Percentiles rank a stretch among this genome's conserved stretches.
Conservation (phyloP, 2,888 invertebrate genomes). For the Mallateleia sp. region DNA sequence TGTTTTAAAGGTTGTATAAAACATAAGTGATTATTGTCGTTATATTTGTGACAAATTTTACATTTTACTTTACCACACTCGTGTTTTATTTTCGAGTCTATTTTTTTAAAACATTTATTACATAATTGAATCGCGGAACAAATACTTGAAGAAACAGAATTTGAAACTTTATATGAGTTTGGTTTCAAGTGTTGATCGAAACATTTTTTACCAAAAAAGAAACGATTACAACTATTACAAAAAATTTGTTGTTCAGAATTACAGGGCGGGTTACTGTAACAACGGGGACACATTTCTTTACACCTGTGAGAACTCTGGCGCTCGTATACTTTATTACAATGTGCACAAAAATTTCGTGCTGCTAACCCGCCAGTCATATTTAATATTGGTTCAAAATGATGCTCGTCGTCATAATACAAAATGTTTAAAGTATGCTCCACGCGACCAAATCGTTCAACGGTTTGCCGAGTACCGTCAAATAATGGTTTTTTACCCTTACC, state of each 20-base stretch:
- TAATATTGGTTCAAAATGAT: constrained; percentile 7
- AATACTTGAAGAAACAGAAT: neutral
- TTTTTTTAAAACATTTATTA: neutral
- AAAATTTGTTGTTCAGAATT: neutral
- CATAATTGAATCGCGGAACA: neutral
- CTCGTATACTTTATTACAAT: neutral
- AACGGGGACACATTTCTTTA: constrained; percentile 5
- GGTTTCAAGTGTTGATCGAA: neutral
- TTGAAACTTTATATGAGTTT: neutral
- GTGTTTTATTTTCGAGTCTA: neutral
- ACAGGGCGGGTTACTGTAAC: neutral
- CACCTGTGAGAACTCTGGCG: constrained; percentile 8
- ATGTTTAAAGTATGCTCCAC: constrained; percentile 6
- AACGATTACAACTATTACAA: constrained; percentile 1
- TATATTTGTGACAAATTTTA: neutral
- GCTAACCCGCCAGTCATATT: neutral
- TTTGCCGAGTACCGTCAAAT: neutral
- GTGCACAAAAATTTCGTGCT: neutral
- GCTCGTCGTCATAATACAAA: constrained; percentile 2
- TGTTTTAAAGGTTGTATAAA: constrained; percentile 15
- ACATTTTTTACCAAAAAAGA: neutral
- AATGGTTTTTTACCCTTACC: neutral
- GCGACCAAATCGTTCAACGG: neutral
- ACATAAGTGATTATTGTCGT: constrained; percentile 14
- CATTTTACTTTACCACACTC: neutral